Percentiles rank a stretch among this genome's conserved stretches.
Evolutionary conservation across 2,113 vertebrate species (phyloP).

Genomic region (Mobula birostris): DNA sequence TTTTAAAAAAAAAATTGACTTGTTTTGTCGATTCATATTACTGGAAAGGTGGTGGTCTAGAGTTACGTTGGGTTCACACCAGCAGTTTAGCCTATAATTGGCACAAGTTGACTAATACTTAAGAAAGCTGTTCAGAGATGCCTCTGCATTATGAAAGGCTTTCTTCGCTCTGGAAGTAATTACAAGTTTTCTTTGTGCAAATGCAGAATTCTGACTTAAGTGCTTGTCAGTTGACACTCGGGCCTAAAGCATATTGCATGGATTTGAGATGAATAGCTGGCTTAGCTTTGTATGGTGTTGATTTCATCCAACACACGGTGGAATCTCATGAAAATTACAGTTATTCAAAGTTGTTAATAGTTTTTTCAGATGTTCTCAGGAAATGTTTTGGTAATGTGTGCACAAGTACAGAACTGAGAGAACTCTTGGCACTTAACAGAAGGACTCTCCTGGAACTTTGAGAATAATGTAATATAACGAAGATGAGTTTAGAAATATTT

Average conservation of each 20-base stretch:
- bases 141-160: background rate
- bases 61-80: background rate
- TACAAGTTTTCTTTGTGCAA: slow-evolving; percentile 10
- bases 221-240: slow-evolving; percentile 20
- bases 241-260: background rate
- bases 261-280: background rate
- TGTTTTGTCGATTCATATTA: slow-evolving; percentile 19
- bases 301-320: background rate
- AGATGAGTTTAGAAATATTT: background rate
- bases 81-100: slow-evolving; percentile 1
- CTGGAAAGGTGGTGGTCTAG: background rate
- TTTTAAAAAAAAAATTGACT: background rate
- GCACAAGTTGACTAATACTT: background rate
- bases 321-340: slow-evolving; percentile 19
- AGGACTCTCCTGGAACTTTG: background rate
- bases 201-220: background rate
- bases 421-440: background rate
- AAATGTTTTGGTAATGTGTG: background rate
- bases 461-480: background rate
- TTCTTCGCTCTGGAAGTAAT: slow-evolving; percentile 20
- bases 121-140: background rate
- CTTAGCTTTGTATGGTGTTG: background rate
- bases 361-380: background rate
- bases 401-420: background rate
- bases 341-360: background rate